Conservation (phyloP, 2,888 invertebrate species). For the Apocheima hispidaria region DNA sequence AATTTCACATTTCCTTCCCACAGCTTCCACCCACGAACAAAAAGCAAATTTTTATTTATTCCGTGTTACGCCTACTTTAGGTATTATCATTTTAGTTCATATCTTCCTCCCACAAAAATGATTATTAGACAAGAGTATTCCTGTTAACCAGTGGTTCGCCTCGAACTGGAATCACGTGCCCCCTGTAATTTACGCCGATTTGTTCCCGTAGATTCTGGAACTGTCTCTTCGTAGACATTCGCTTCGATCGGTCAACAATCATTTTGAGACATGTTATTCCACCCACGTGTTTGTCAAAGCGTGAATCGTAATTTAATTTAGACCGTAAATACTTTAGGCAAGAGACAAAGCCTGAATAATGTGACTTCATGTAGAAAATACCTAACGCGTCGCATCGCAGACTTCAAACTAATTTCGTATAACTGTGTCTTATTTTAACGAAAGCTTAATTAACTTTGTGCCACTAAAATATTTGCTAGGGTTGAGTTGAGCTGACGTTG, state of each 20-base stretch:
- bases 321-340: constrained; percentile 9
- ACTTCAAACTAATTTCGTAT: constrained; percentile 21
- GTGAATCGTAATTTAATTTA: constrained; percentile 9
- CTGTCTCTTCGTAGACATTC: too few species aligned
- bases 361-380: constrained; percentile 26
- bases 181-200: too few species aligned
- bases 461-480: constrained; percentile 6
- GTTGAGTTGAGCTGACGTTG: neutral
- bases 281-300: constrained; percentile 1
- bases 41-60: neutral
- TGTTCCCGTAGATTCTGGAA: too few species aligned
- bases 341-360: constrained; percentile 23
- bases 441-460: constrained; percentile 13
- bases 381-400: constrained; percentile 18
- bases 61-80: neutral
- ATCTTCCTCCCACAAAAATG: neutral
- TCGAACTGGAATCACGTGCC: too few species aligned
- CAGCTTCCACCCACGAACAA: neutral
- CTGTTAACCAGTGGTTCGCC: too few species aligned
- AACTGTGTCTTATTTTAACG: constrained; percentile 14
- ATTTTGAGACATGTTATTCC: constrained; percentile 6
- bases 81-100: neutral
- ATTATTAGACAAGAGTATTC: too few species aligned
- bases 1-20: neutral
- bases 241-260: too few species aligned